A percentile compares a stretch with the other conserved stretches of the same genome.
Evolutionary conservation across 2,113 vertebrate genomes (phyloP).

Genomic region (Pterocles orientalis): DNA sequence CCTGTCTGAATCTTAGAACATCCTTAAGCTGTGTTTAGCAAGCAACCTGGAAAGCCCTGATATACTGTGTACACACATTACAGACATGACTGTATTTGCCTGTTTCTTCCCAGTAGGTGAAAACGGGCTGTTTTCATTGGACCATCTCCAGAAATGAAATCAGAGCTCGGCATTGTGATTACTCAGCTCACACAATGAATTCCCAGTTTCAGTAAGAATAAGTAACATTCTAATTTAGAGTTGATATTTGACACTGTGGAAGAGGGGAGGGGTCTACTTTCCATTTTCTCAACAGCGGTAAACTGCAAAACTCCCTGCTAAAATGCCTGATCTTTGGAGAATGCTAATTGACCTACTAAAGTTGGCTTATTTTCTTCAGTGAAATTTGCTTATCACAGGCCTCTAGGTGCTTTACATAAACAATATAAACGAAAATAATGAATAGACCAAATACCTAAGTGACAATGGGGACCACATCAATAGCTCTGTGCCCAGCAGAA

Average conservation of each 20-base stretch:
- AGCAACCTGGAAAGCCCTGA: constrained; percentile 53
- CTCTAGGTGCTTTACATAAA: constrained; percentile 64
- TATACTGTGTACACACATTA: constrained; percentile 48
- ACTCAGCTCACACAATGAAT: constrained; percentile 52
- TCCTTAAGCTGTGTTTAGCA: constrained; percentile 55
- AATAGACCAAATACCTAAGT: constrained; percentile 65
- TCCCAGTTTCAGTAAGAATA: constrained; percentile 61
- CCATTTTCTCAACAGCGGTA: constrained; percentile 19
- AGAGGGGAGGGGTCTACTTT: constrained; percentile 14
- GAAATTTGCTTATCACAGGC: constrained; percentile 67
- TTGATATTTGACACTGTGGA: constrained; percentile 27
- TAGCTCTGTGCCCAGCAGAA: constrained; percentile 48
- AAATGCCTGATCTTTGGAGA: constrained; percentile 61
- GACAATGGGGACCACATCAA: constrained; percentile 63
- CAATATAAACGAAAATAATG: constrained; percentile 69
- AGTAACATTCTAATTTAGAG: constrained; percentile 56
- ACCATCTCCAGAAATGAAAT: constrained; percentile 55
- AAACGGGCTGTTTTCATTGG: constrained; percentile 54
- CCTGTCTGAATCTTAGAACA: constrained; percentile 2
- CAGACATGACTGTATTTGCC: constrained; percentile 54
- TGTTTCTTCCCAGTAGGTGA: constrained; percentile 65
- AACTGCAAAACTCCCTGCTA: constrained; percentile 32
- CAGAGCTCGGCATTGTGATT: constrained; percentile 61
- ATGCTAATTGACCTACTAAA: constrained; percentile 70
- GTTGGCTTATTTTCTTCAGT: constrained; percentile 57